phyloP scores from a whole-genome alignment of 2,113 vertebrate genomes.

The Puffinus mauretanicus region DNA sequence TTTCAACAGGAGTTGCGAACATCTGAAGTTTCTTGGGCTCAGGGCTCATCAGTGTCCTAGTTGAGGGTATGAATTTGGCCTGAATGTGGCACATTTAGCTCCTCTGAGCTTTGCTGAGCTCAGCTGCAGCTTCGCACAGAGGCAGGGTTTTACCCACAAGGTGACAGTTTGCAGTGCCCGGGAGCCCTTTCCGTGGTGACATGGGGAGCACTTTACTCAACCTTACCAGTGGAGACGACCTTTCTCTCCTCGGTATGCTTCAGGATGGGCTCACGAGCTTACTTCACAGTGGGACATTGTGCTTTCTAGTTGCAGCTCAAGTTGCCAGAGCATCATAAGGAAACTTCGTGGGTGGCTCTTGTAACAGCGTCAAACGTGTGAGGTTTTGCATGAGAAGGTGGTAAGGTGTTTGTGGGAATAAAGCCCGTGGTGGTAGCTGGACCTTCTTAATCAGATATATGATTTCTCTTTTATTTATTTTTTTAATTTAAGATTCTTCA shows the following conservation, averaged over 20 bases:
- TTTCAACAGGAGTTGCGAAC: neutral
- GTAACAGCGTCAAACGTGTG: neutral
- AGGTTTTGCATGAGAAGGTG: neutral
- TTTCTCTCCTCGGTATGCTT: neutral
- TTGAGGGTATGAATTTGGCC: neutral
- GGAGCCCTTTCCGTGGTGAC: neutral
- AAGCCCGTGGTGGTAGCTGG: neutral
- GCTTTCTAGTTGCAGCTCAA: neutral
- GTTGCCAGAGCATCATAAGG: neutral
- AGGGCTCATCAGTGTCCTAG: neutral
- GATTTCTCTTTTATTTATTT: neutral
- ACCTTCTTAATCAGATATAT: neutral
- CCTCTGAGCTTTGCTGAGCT: neutral
- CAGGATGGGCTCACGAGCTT: neutral
- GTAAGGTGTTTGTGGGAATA: neutral
- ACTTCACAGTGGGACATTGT: accelerated
- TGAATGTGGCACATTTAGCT: neutral
- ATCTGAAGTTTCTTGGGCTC: neutral
- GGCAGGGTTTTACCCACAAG: neutral
- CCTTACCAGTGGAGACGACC: neutral
- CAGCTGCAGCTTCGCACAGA: neutral
- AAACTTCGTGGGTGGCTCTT: neutral
- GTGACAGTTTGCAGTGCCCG: neutral
- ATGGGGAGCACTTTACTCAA: neutral
- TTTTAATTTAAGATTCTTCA: neutral